phyloP scores from a whole-genome alignment of 2,797 vertebrate genomes.

The Apodemus agrarius region DNA sequence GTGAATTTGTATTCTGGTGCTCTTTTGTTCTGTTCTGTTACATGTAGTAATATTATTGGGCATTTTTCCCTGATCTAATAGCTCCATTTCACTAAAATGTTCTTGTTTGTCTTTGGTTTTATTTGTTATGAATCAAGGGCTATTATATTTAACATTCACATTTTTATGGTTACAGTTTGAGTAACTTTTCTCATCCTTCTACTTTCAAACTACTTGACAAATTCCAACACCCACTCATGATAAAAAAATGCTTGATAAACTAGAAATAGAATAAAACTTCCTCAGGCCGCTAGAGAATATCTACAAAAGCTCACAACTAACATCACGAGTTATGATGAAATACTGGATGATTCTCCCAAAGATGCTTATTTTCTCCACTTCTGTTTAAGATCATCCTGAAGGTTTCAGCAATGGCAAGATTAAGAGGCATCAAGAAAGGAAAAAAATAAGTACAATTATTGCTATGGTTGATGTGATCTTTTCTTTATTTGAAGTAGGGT shows the following conservation, averaged over 20 bases:
- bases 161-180: background rate
- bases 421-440: background rate
- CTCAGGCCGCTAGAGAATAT: background rate
- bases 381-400: background rate
- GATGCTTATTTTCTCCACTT: background rate
- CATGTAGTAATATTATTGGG: background rate
- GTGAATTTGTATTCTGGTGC: background rate
- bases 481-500: background rate
- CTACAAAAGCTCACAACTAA: background rate
- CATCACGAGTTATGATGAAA: background rate
- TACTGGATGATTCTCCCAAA: background rate
- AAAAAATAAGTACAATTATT: background rate
- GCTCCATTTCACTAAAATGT: background rate
- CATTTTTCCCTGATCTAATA: background rate
- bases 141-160: background rate
- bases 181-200: background rate
- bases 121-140: background rate
- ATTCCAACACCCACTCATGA: conserved; percentile 3
- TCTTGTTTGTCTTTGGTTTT: background rate
- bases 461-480: background rate
- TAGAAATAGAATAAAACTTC: conserved; percentile 2
- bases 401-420: background rate
- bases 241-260: conserved; percentile 52
- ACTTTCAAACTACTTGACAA: background rate
- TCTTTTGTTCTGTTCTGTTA: background rate